These are phyloP conservation scores for Falcunculus frontatus DNA, from an alignment of 2,113 vertebrate genomes.

Conservation along the genomic window DNA sequence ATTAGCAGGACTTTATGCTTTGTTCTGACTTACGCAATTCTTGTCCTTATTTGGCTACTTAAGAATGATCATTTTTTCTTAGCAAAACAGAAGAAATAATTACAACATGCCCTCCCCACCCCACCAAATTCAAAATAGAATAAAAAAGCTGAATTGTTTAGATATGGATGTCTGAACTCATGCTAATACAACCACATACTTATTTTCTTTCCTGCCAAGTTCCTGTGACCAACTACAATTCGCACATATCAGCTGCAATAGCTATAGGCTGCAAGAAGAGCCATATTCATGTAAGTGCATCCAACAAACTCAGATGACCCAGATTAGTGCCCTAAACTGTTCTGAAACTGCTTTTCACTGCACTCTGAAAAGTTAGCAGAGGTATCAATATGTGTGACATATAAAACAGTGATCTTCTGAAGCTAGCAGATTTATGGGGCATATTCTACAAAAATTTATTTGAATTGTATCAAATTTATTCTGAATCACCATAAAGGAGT, in stretches of 20 bases:
- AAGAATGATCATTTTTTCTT: neutral
- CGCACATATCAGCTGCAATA: neutral
- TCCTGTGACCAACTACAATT: neutral
- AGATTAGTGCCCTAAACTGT: neutral
- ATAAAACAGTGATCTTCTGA: neutral
- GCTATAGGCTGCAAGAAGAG: neutral
- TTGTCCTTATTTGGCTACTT: neutral
- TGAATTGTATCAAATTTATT: neutral
- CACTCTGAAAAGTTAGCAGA: neutral
- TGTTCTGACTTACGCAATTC: neutral
- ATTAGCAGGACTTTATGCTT: neutral
- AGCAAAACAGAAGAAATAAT: neutral
- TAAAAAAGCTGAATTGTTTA: neutral
- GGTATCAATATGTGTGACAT: neutral
- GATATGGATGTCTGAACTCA: neutral
- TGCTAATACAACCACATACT: neutral
- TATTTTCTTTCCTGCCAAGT: slow-evolving; percentile 6
- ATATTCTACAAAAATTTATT: neutral
- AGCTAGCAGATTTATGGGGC: neutral
- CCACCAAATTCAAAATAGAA: neutral
- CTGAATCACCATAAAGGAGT: neutral
- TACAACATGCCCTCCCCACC: neutral
- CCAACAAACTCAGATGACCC: neutral
- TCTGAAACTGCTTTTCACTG: neutral
- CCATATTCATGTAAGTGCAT: neutral